Evolutionary conservation across 2,797 vertebrate genomes (phyloP).

Genomic region (Falco cherrug): DNA sequence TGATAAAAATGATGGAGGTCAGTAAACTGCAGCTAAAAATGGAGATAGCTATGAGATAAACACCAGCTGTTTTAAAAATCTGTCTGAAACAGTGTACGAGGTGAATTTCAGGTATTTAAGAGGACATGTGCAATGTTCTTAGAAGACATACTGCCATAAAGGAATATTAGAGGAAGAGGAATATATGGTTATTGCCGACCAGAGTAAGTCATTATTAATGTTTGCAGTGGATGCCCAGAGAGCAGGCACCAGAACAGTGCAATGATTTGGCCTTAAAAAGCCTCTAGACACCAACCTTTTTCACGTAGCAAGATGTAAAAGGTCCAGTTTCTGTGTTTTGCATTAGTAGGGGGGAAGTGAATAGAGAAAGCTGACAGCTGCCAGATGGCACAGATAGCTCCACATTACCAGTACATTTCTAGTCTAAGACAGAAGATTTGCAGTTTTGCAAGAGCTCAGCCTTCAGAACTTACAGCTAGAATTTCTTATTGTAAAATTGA

Average conservation of each 20-base stretch:
- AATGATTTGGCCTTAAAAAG: slow-evolving; percentile 50
- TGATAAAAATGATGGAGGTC: slow-evolving; percentile 44
- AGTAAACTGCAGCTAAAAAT: slow-evolving; percentile 62
- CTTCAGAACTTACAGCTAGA: slow-evolving; percentile 33
- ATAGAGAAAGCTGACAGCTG: slow-evolving; percentile 66
- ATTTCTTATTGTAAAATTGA: background rate
- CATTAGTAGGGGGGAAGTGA: slow-evolving; percentile 61
- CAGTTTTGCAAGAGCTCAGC: slow-evolving; percentile 54
- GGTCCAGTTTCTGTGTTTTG: slow-evolving; percentile 66
- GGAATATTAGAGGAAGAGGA: background rate
- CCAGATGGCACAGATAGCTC: slow-evolving; percentile 71
- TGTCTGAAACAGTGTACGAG: background rate
- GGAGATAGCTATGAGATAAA: slow-evolving; percentile 55
- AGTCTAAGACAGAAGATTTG: slow-evolving; percentile 55
- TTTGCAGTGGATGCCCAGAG: background rate
- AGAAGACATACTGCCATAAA: background rate
- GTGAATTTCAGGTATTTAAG: slow-evolving; percentile 60
- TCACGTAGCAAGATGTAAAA: slow-evolving; percentile 24
- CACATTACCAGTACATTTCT: slow-evolving; percentile 59
- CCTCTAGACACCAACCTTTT: slow-evolving; percentile 42
- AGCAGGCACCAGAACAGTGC: slow-evolving; percentile 13
- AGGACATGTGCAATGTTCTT: slow-evolving; percentile 23
- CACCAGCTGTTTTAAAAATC: slow-evolving; percentile 60
- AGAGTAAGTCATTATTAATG: background rate
- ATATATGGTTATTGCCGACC: background rate